These are phyloP conservation scores for Anthoptus insignis DNA, from an alignment of 2,888 invertebrate species.

Conservation along the genomic window DNA sequence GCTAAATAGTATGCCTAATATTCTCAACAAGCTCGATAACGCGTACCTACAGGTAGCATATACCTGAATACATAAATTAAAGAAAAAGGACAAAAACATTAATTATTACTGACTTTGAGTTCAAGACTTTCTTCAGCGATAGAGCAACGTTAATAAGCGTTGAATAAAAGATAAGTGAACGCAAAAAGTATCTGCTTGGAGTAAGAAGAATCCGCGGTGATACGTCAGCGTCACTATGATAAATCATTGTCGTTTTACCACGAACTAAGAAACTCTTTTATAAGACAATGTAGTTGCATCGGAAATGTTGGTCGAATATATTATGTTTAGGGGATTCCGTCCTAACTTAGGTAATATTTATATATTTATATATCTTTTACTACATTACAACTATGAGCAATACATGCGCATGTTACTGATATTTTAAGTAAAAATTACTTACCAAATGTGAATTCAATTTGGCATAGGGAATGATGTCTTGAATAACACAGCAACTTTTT, in stretches of 20 bases:
- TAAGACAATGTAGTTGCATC: neutral
- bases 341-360: too few relatives aligned
- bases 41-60: neutral
- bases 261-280: slow-evolving; percentile 15
- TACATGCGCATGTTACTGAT: too few relatives aligned
- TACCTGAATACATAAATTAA: neutral
- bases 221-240: slow-evolving; percentile 25
- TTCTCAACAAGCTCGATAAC: too few relatives aligned
- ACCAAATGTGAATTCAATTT: too few relatives aligned
- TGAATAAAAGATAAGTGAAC: slow-evolving; percentile 35
- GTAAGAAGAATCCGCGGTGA: slow-evolving; percentile 25
- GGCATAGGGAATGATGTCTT: too few relatives aligned
- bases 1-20: too few relatives aligned
- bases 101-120: slow-evolving; percentile 26
- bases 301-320: too few relatives aligned
- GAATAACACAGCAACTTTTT: too few relatives aligned
- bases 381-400: too few relatives aligned
- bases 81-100: slow-evolving; percentile 16
- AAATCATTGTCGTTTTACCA: slow-evolving; percentile 24
- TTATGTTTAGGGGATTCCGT: too few relatives aligned
- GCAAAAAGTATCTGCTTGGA: slow-evolving; percentile 25
- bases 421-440: too few relatives aligned
- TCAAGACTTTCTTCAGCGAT: slow-evolving; percentile 25
- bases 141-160: slow-evolving; percentile 12
- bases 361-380: too few relatives aligned